Base-by-base conservation (phyloP, 2,797 vertebrate species). In the Bovichtus variegatus region DNA sequence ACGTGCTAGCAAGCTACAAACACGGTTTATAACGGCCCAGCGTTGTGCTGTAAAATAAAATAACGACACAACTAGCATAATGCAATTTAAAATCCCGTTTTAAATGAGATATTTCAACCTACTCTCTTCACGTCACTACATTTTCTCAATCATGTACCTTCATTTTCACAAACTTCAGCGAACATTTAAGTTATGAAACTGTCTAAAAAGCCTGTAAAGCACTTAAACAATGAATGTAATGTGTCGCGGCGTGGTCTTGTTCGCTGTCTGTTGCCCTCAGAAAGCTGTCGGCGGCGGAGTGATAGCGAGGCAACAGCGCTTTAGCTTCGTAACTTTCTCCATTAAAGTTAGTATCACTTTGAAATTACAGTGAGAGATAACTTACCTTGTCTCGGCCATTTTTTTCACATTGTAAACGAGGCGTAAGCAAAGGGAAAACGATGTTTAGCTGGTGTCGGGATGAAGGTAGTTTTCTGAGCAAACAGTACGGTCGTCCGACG, bases 341-440 rank as follows among this genome's bases (percentile, higher is more conserved):
- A 1, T 51, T n/a, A 1, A 7, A 74, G 5, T 77, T 61, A 5
- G 12, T 18, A 34, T 53, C 13, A n/a, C 16, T 25, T 16, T 18
- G 0, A 38, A 64, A 19, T 36, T 4, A 16, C 34, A 40, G 6
- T 1, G 2, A 44, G 6, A 27, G 38, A 50, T 2, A 0, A 31
- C 92, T 85, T 85, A 96, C 95, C 93, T 95, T 74, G 90, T 91
- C 36, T 76, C 94, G 71, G 95, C 78, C 95, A 96, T 96, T 85
- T 91, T 88, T 78, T 89, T 95, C 90, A 95, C 95, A 96, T 96
- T 80, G 85, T 95, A 87, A 88, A 82, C 68, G 25, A 71, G 19
- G 9, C 62, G 77, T 57, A 46, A 57, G 62, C 19, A 15, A 38
- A 2, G 8, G 19, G 6, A 29, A 83, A 76, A 59, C 13, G 13